A percentile compares a stretch with the other conserved stretches of the same genome.
Conservation (phyloP, 2,888 invertebrate species). For the Noctuana brunneofusca region DNA sequence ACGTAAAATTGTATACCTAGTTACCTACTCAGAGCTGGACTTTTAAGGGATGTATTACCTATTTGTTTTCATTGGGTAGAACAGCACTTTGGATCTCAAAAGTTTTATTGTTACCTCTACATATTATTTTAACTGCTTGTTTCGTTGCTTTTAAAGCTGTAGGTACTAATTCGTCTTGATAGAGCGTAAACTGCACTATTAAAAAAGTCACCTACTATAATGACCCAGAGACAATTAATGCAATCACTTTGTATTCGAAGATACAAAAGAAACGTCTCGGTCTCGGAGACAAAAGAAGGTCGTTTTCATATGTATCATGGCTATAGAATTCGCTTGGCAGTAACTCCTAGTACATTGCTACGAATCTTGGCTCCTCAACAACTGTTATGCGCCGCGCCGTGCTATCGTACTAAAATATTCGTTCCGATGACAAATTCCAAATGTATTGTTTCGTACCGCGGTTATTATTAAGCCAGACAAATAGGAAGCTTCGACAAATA, state of each 20-base stretch:
- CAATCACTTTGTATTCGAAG: conserved; percentile 16
- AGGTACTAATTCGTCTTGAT: background rate
- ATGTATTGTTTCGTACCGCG: conserved; percentile 36
- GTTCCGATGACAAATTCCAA: conserved; percentile 44
- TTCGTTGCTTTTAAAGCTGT: background rate
- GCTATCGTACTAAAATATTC: conserved; percentile 45
- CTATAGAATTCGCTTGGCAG: conserved; percentile 77
- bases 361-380: conserved; percentile 70
- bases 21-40: too few relatives aligned
- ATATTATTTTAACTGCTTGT: too few relatives aligned
- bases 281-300: conserved; percentile 74
- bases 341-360: conserved; percentile 60
- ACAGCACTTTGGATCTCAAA: too few relatives aligned
- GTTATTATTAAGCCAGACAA: conserved; percentile 29
- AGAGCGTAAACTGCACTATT: background rate
- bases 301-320: conserved; percentile 64
- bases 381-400: conserved; percentile 47
- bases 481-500: conserved; percentile 21
- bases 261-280: conserved; percentile 55
- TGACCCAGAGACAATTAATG: conserved; percentile 11
- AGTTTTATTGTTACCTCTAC: too few relatives aligned
- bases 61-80: too few relatives aligned
- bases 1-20: too few relatives aligned
- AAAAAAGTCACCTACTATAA: background rate
- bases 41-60: too few relatives aligned